Percentiles rank a stretch among this genome's conserved stretches.
Conservation (phyloP, 1,140 invertebrate genomes). For the fruit fly (Drosophila melanogaster) region DNA sequence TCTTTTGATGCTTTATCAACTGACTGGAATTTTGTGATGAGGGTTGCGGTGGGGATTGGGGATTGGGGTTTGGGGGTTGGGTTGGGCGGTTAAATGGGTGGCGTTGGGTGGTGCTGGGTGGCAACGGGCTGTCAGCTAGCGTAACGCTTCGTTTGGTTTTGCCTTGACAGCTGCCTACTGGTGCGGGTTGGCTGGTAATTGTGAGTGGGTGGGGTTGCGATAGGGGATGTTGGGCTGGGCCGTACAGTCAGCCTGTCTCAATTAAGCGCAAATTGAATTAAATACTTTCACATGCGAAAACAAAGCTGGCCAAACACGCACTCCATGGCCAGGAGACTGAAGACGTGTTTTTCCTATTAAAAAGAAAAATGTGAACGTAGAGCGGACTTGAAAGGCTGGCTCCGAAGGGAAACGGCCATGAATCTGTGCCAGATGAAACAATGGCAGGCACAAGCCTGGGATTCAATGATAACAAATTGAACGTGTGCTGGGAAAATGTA, state of each 20-base stretch:
- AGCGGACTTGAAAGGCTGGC: conserved; percentile 27
- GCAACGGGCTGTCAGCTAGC: conserved; percentile 33
- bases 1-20: conserved; percentile 65
- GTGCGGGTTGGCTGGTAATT: not conserved
- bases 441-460: conserved; percentile 17
- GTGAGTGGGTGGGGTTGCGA: not conserved
- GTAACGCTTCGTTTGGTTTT: conserved; percentile 54
- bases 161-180: conserved; percentile 56
- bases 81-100: not conserved
- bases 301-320: conserved; percentile 58
- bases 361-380: conserved; percentile 43
- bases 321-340: conserved; percentile 23
- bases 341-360: conserved; percentile 53
- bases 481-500: not conserved
- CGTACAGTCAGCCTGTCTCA: conserved; percentile 56
- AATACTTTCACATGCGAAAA: conserved; percentile 65
- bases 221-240: conserved; percentile 16
- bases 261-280: conserved; percentile 68
- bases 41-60: not conserved
- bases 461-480: conserved; percentile 46
- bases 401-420: not conserved
- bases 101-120: conserved; percentile 5
- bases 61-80: not conserved
- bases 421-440: conserved; percentile 42
- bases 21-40: conserved; percentile 16